Evolutionary conservation across 1,140 invertebrate species (phyloP), one percentile per base, ranked within the genome.

Genomic region (Trachelipus rathkii): DNA sequence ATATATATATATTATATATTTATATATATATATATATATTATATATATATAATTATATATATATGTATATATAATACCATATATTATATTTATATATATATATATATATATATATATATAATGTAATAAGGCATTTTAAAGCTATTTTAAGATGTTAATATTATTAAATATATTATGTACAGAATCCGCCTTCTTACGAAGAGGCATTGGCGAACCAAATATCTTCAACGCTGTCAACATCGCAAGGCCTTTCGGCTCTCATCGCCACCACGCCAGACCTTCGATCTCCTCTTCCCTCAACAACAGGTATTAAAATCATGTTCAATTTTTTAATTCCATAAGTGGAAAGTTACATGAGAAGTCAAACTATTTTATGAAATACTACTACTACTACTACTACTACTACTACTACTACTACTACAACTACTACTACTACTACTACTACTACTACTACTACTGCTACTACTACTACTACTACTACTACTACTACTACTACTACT

Each of bases 101-200:
- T 60, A 60, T 60, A 60, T 60, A 60, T 60, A 60, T 60, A 60
- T 60, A 60, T 60, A 60, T 60, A 60, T 19, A 60, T 19, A 33
- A 3, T 33, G 1, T 3, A 33, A 33, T 6, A 33, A 33, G 33
- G 2, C 6, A 33, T 1, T 33, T 33, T 33, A 6, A 33, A 33
- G 6, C 6, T 33, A 6, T 33, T 3, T 3, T 33, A 6, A 33
- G 6, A 33, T 33, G 33, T 33, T 33, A 33, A 33, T 33, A 33
- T 3, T 6, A 33, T 33, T 33, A 33, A 33, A 33, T 3, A 33
- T 3, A 33, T 33, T 3, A 33, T 33, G 6, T 60, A 4, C 50
- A 60, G 50, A 60, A 60, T 19, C 50, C 50, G 2, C 50, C 50
- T 15, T 15, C 50, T 13, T 60, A 60, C 50, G 50, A 60, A 60